phyloP scores from a whole-genome alignment of 2,797 vertebrate species.

The Eulemur coronatus region DNA sequence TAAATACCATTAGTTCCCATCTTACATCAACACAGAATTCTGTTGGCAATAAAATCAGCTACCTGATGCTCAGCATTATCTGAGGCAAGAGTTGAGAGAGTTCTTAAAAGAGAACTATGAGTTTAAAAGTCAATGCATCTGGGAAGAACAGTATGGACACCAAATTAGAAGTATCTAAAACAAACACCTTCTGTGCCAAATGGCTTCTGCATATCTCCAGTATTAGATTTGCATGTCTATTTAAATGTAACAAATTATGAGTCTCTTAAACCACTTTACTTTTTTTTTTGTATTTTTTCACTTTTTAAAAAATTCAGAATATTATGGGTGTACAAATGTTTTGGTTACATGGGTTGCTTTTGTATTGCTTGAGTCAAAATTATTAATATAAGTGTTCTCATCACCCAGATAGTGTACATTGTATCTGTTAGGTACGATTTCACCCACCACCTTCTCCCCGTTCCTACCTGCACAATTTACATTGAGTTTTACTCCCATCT shows the following conservation, averaged over 20 bases:
- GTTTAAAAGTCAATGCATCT: not conserved
- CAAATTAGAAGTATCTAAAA: constrained; percentile 18
- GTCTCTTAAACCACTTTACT: not conserved
- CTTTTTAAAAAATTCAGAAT: no score
- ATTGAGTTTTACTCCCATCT: no score
- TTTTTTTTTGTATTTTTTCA: not conserved
- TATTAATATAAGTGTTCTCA: no score
- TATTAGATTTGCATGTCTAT: not conserved
- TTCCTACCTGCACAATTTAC: no score
- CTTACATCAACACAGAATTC: not conserved
- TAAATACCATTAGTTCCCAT: not conserved
- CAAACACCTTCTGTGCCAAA: not conserved
- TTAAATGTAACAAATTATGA: not conserved
- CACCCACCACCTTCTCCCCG: no score
- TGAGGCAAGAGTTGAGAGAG: not conserved
- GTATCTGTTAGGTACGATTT: no score
- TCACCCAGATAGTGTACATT: no score
- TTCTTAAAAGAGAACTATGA: not conserved
- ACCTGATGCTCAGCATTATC: not conserved
- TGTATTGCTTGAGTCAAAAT: no score
- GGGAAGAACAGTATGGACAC: not conserved
- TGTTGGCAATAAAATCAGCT: constrained; percentile 5
- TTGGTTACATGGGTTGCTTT: no score
- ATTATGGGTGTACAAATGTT: no score
- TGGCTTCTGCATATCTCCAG: not conserved